A percentile compares a stretch with the other conserved stretches of the same genome.
phyloP scores from a whole-genome alignment of 37 sponge, comb jelly and placozoan genomes.

The Theonella swinhoei region DNA sequence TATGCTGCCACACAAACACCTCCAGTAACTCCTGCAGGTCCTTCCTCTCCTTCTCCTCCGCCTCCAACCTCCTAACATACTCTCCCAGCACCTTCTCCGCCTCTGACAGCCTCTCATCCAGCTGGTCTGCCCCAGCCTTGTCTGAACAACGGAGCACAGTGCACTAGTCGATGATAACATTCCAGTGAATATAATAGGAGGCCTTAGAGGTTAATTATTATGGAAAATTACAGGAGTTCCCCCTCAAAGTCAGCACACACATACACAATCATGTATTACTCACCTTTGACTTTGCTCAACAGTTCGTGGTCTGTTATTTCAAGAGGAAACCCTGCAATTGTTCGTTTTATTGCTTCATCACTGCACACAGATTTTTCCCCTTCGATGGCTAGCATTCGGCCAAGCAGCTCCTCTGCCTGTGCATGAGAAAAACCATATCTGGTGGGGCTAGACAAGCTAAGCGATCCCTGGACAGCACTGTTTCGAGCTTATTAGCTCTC shows the following conservation, averaged over 20 bases:
- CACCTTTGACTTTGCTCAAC: conserved; percentile 53
- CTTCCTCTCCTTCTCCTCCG: conserved; percentile 70
- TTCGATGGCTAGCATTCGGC: conserved; percentile 53
- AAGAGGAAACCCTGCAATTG: conserved; percentile 60
- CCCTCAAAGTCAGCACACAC: background rate
- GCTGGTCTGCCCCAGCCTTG: conserved; percentile 38
- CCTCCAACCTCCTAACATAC: conserved; percentile 43
- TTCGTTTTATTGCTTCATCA: conserved; percentile 36
- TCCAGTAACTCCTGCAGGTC: conserved; percentile 68
- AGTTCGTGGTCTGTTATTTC: conserved; percentile 46
- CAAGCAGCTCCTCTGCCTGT: conserved; percentile 65
- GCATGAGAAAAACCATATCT: background rate
- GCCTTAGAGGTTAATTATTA: background rate
- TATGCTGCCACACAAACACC: conserved; percentile 66
- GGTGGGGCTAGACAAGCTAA: too few species aligned
- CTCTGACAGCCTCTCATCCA: conserved; percentile 47
- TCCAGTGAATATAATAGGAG: background rate
- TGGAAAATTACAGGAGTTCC: background rate
- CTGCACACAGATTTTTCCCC: conserved; percentile 35
- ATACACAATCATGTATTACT: background rate
- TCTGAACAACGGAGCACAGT: conserved; percentile 17
- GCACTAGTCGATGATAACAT: background rate
- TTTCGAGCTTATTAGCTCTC: too few species aligned
- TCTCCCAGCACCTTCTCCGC: conserved; percentile 46
- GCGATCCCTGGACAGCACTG: too few species aligned